Conservation (phyloP, 1,140 invertebrate genomes). For the Mya arenaria region DNA sequence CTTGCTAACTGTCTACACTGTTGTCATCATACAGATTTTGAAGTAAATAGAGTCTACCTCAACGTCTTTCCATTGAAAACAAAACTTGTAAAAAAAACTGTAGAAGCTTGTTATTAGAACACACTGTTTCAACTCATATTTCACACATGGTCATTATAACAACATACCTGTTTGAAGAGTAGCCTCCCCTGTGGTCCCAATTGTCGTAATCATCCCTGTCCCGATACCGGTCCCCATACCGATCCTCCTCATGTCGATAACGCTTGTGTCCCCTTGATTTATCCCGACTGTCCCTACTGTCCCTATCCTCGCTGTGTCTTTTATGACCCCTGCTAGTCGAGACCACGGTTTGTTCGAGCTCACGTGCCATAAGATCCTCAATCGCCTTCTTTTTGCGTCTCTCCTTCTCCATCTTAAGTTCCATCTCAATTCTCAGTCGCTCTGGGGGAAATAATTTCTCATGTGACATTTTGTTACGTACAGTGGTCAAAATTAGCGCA, state of each 20-base stretch:
- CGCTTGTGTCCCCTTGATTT: constrained; percentile 7
- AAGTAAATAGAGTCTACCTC: too few relatives aligned
- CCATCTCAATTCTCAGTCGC: constrained; percentile 43
- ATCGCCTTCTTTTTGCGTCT: constrained; percentile 47
- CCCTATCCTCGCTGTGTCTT: constrained; percentile 6
- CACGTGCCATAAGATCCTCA: constrained; percentile 46
- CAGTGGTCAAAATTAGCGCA: too few relatives aligned
- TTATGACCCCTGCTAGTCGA: background rate
- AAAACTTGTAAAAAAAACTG: too few relatives aligned
- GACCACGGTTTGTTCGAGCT: constrained; percentile 31
- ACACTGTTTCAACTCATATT: too few relatives aligned
- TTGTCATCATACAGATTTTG: too few relatives aligned
- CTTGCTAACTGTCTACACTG: too few relatives aligned
- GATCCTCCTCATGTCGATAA: constrained; percentile 37
- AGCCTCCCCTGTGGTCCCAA: constrained; percentile 3
- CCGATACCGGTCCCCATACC: background rate
- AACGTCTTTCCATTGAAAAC: too few relatives aligned
- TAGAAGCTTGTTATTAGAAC: too few relatives aligned
- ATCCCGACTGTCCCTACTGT: constrained; percentile 12
- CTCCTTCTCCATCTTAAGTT: constrained; percentile 36
- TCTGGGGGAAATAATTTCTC: too few relatives aligned
- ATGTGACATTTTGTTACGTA: too few relatives aligned
- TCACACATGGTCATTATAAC: too few relatives aligned
- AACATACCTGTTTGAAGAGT: too few relatives aligned
- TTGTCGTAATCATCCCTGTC: constrained; percentile 19